Evolutionary conservation across 2,888 invertebrate genomes (phyloP), one percentile per base, ranked within the genome.

Genomic region (Trichogramma evanescens): DNA sequence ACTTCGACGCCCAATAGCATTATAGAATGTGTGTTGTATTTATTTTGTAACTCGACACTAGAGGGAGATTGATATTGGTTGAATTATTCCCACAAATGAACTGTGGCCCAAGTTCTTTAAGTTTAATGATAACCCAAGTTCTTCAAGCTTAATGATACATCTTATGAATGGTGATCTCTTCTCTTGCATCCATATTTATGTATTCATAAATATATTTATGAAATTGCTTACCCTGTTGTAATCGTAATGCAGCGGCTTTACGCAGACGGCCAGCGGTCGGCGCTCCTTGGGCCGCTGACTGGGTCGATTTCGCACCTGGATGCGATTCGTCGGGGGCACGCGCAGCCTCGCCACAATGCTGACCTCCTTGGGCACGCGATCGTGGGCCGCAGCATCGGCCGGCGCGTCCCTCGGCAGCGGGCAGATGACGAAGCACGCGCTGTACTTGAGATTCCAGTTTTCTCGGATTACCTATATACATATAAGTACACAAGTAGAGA

Each of bases 391-490:
- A 54, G 79, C 75, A 0, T 86, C 86, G 45, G 83, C 79, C 4
- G 82, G 81, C 58, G 83, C 76, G 58, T 84, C 83, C 52, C 81
- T 80, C 43, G 85, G 84, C 61, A 93, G 79, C 6, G 91, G 87
- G 70, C 94, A 95, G 64, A 93, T 80, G 40, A 95, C 86, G 76
- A 93, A 95, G 70, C 91, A 89, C 6, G 95, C 95, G 74, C 92
- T 93, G 79, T 92, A 95, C 74, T 92, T 91, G 40, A 95, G 80
- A 75, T 92, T 94, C 95, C 95, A 95, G 75, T 95, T 94, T 76
- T 95, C 95, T 38, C 93, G 83, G 61, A 95, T 94, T 4, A 91
- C 86, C 89, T 86, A 70, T 44, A 65, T 63, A 40, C 13, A 45
- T 43, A 3, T 26, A 26, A 2, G 26, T 26, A 2, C 4, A 7